These are phyloP conservation scores for Siderastrea radians DNA, from an alignment of 92 coral and sea anemone species.

Conservation along the genomic window DNA sequence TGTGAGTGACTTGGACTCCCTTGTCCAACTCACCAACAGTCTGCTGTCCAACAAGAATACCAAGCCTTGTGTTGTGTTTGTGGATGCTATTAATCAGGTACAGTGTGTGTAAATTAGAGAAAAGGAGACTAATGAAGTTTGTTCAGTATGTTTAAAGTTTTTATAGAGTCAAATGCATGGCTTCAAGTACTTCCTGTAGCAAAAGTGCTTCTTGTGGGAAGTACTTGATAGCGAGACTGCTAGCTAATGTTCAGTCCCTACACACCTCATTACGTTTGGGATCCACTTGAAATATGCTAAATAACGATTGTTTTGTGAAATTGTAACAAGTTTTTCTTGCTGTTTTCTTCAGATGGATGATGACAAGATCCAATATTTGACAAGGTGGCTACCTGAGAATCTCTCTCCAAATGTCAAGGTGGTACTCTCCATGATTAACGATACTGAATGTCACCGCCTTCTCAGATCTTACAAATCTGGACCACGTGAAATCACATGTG, in stretches of 20 bases:
- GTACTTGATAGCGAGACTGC: no score
- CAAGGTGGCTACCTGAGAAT: constrained; percentile 95
- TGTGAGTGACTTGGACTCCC: constrained; percentile 96
- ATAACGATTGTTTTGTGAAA: no score
- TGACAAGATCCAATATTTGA: constrained; percentile 95
- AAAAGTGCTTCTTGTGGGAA: no score
- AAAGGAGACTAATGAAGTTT: no score
- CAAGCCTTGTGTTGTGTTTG: constrained; percentile 90
- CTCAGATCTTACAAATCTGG: constrained; percentile 93
- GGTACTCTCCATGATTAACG: constrained; percentile 95
- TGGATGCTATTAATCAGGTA: constrained; percentile 98
- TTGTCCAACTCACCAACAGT: constrained; percentile 94
- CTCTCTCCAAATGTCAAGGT: constrained; percentile 94
- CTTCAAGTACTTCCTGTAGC: no score
- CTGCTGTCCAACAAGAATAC: constrained; percentile 95
- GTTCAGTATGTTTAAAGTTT: no score
- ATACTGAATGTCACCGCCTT: constrained; percentile 96
- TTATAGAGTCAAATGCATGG: no score
- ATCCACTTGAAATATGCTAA: no score
- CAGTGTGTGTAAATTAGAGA: not conserved
- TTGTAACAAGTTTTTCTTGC: not conserved
- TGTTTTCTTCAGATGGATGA: constrained; percentile 84
- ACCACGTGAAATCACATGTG: constrained; percentile 89
- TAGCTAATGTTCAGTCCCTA: no score
- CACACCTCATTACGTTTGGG: no score